Conservation (phyloP, 2,797 vertebrate species). For the Triplophysa yarkandensis region DNA sequence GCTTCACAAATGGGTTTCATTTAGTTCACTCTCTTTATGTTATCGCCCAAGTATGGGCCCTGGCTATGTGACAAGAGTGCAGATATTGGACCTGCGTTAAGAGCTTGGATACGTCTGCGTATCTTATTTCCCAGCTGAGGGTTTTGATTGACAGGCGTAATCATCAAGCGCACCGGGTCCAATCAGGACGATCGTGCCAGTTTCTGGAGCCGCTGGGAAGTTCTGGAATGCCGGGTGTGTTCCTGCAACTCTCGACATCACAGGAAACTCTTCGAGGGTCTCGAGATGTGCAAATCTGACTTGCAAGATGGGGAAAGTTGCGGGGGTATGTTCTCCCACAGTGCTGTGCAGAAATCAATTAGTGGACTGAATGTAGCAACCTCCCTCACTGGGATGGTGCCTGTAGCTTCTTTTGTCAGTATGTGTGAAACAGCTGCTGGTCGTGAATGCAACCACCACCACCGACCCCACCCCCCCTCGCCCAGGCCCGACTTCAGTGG, state of each 20-base stretch:
- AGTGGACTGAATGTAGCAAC: slow-evolving; percentile 74
- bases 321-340: slow-evolving; percentile 73
- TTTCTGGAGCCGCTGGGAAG: slow-evolving; percentile 26
- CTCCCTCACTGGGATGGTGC: slow-evolving; percentile 65
- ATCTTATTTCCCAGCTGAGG: slow-evolving; percentile 34
- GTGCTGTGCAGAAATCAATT: slow-evolving; percentile 83
- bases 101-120: slow-evolving; percentile 28
- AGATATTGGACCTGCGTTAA: slow-evolving; percentile 35
- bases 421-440: slow-evolving; percentile 89
- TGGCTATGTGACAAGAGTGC: slow-evolving; percentile 34
- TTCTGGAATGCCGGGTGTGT: slow-evolving; percentile 45
- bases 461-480: slow-evolving; percentile 68
- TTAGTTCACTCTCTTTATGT: slow-evolving; percentile 42
- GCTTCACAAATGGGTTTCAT: slow-evolving; percentile 60
- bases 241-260: slow-evolving; percentile 15
- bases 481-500: slow-evolving; percentile 67
- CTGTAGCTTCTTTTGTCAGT: slow-evolving; percentile 76
- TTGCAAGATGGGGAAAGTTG: background rate
- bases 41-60: slow-evolving; percentile 3
- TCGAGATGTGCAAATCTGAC: slow-evolving; percentile 17
- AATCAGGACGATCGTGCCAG: slow-evolving; percentile 3
- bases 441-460: slow-evolving; percentile 86
- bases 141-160: slow-evolving; percentile 47
- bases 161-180: background rate
- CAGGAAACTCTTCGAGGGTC: background rate